Base-by-base conservation (phyloP, 1,140 invertebrate species). In the Oryctes rhinoceros region DNA sequence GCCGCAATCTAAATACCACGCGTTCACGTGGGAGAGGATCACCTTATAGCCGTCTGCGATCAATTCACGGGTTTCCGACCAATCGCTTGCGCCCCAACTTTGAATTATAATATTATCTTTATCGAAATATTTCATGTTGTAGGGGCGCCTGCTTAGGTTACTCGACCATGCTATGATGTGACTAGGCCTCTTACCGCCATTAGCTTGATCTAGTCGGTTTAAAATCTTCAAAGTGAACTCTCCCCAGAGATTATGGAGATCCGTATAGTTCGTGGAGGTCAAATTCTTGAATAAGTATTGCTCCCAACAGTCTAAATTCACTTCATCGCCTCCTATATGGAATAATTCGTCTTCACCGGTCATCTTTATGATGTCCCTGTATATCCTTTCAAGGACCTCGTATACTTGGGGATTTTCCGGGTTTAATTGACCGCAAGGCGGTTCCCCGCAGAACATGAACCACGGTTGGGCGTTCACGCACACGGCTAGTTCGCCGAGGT, bases 261-360 rank as follows among this genome's bases (percentile, higher is more conserved):
- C 94, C 1, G 92, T 92, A 83, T 94, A 92, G 83, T 94, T 94
- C 74, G 92, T 91, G 85, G 88, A 87, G 0, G 88, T 87, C 0
- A 86, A 81, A 0, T 85, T 88, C 53, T 89, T 90, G 47, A 89
- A 89, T 2, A 87, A 79, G 74, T 90, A 89, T 83, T 94, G 93
- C 7, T 90, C 89, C 94, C 94, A 95, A 81, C 94, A 95, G n/a
- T 93, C 92, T 0, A 93, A 86, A 85, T 92, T 91, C 18, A 96
- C 94, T 88, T 96, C 95, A 86, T 96, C 95, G 2, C 95, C 95
- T 35, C 95, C 95, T 80, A 96, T 90, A 87, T 96, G 95, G 83
- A 96, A 93, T 20, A 94, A 87, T 81, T 94, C 93, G 10, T 90
- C 90, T 74, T 91, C 90, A 0, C 91, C 91, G 9, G 92, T 93